Percentiles rank a stretch among this genome's conserved stretches.
These are phyloP conservation scores for Tichodroma muraria DNA, from an alignment of 2,113 vertebrate species.

Conservation along the genomic window DNA sequence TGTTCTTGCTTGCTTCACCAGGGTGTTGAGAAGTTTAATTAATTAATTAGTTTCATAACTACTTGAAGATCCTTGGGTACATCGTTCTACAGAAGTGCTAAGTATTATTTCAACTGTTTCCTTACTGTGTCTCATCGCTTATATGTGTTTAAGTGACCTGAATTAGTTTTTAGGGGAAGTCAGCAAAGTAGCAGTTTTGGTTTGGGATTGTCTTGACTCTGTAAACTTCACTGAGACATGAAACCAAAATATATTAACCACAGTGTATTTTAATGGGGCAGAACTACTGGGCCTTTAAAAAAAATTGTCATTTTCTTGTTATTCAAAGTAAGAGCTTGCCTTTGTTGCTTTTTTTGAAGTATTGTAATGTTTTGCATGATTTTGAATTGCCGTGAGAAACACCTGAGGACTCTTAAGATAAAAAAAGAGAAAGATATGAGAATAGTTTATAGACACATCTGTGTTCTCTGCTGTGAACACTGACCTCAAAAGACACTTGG, in stretches of 20 bases:
- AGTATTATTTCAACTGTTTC: neutral
- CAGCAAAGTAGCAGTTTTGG: neutral
- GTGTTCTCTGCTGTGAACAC: neutral
- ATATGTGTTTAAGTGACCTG: neutral
- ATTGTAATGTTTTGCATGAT: neutral
- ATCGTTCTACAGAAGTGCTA: neutral
- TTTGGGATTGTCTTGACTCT: neutral
- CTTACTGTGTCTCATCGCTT: neutral
- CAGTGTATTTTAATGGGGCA: neutral
- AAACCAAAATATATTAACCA: neutral
- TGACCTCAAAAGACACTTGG: neutral
- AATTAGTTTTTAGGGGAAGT: neutral
- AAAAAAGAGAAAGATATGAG: neutral
- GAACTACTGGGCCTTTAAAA: neutral
- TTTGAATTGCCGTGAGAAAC: neutral
- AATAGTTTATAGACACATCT: neutral
- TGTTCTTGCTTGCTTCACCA: neutral
- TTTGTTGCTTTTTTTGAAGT: neutral
- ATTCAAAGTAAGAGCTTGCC: neutral
- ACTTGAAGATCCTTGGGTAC: neutral
- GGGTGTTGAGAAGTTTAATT: constrained; percentile 41
- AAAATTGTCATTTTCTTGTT: neutral
- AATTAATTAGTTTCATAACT: constrained; percentile 24
- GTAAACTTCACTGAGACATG: neutral
- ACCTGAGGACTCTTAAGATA: neutral